These are phyloP conservation scores for Gymnocypris eckloni DNA, from an alignment of 2,797 vertebrate genomes.

Conservation along the genomic window DNA sequence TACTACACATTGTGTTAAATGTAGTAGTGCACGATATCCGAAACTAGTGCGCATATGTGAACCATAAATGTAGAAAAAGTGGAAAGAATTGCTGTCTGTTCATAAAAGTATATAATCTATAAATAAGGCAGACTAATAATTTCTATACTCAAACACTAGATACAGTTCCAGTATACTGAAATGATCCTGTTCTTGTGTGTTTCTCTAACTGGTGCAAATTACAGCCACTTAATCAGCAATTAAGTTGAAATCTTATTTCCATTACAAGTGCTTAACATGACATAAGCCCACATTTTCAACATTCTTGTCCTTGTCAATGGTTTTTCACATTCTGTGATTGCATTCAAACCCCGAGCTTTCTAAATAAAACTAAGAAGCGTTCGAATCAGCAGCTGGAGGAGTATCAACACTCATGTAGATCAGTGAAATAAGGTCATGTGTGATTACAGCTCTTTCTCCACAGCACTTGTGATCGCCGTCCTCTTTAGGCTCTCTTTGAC, in stretches of 20 bases:
- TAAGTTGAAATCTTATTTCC: neutral
- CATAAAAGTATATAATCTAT: neutral
- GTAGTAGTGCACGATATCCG: neutral
- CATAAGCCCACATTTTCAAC: neutral
- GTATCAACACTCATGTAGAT: neutral
- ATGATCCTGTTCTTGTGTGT: neutral
- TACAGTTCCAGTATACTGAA: neutral
- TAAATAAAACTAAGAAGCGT: neutral
- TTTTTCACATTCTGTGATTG: neutral
- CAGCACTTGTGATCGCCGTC: conserved; percentile 57
- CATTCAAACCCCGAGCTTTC: neutral
- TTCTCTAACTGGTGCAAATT: neutral
- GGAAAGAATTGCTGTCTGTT: neutral
- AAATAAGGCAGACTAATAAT: neutral
- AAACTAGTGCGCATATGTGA: neutral
- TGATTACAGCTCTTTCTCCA: conserved; percentile 60
- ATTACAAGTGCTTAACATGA: neutral
- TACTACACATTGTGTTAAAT: neutral
- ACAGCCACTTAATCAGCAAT: neutral
- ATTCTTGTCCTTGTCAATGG: neutral
- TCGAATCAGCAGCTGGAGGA: neutral
- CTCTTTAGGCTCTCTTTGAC: conserved; percentile 87
- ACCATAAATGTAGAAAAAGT: neutral
- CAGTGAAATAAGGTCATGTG: conserved; percentile 42
- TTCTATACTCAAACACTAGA: neutral